Base-by-base conservation (phyloP, 2,888 invertebrate species). In the Ctenicera cuprea region DNA sequence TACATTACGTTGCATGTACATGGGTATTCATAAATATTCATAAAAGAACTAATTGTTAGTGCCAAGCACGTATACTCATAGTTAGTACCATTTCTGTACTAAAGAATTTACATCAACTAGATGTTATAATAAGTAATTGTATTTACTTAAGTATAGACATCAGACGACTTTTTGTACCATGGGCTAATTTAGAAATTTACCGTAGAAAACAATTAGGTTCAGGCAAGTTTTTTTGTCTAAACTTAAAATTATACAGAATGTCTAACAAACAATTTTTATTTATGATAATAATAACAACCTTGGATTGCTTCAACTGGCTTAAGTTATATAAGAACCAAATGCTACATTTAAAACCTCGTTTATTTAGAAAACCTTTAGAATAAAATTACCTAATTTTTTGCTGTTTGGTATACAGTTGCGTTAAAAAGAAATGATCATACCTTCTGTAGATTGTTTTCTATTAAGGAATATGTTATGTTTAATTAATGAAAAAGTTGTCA, bases 201-300 rank as follows among this genome's bases (percentile, higher is more conserved):
- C 48, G 18, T 48, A 48, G 20, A 48, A 45, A 48, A 48, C 18
- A 48, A 48, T 48, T 48, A 48, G 14, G 18, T 3, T 18, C 16
- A 5, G 11, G 48, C 9, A 8, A 33, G 33, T 33, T 48, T 48
- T n/a, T 48, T 48, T 48, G 11, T 48, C 18, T 11, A 9, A 33
- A 33, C 8, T 9, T 14, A 48, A 48, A 48, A 48, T 48, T 48
- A 48, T 48, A 48, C 18, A 48, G 48, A 48, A 48, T 5, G 3
- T 11, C 33, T 18, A 18, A 11, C 48, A 16, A 16, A 16, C 48
- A 48, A 20, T 48, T 48, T 48, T 48, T 18, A 48, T 48, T 48
- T 20, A 48, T 9, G 33, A 33, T 33, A 14, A 48, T 48, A 48
- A 16, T 18, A 48, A 48, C 20, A 16, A 48, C 48, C 48, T 48